phyloP scores from a whole-genome alignment of 2,797 vertebrate species.

The Pachyuromys duprasi region DNA sequence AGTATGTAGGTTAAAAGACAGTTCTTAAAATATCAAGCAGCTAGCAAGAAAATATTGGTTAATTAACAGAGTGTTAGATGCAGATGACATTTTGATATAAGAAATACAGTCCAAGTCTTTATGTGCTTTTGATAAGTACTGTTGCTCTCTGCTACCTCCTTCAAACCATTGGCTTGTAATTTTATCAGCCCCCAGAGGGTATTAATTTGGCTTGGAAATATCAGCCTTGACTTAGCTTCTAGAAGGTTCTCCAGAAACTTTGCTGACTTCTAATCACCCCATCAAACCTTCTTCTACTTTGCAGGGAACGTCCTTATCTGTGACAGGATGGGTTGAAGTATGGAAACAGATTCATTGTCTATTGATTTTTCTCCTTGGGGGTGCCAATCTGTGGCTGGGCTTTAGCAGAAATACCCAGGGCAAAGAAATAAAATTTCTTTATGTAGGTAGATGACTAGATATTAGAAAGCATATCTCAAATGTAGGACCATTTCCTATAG shows the following conservation, averaged over 20 bases:
- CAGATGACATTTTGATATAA: neutral
- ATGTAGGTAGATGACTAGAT: neutral
- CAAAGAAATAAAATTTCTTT: neutral
- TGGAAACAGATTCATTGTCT: neutral
- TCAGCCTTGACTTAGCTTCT: neutral
- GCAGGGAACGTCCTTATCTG: neutral
- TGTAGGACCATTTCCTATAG: neutral
- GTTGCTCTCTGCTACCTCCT: neutral
- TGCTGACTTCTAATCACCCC: neutral
- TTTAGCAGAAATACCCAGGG: slow-evolving; percentile 14
- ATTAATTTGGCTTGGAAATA: neutral
- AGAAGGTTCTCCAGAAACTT: neutral
- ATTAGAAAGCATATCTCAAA: slow-evolving; percentile 2
- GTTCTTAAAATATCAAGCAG: slow-evolving; percentile 39
- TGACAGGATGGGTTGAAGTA: neutral
- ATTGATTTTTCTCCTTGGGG: neutral
- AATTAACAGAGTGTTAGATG: neutral
- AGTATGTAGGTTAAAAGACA: neutral
- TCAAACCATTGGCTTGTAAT: neutral
- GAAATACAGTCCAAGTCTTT: neutral
- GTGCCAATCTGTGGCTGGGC: neutral
- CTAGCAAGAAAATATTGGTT: neutral
- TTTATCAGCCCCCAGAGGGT: neutral
- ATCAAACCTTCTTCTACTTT: neutral
- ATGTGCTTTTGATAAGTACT: neutral